Evolutionary conservation across 2,113 vertebrate species (phyloP).

Genomic region (Tursiops truncatus): DNA sequence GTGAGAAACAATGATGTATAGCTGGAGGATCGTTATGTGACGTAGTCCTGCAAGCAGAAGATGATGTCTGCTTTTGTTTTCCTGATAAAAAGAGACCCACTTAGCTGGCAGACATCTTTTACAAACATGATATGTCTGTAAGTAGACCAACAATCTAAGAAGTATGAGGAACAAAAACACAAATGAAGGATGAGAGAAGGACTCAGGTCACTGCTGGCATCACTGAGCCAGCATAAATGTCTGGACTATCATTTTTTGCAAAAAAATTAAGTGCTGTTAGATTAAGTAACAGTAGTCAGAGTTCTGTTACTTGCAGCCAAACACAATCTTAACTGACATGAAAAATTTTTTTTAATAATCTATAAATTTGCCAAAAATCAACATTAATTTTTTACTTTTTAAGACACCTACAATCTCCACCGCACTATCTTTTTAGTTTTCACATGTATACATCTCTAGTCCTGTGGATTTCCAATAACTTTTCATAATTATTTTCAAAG

Average conservation of each 20-base stretch:
- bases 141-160: neutral
- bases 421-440: neutral
- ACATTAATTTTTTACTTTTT: neutral
- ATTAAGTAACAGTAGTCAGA: neutral
- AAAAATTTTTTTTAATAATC: neutral
- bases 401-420: neutral
- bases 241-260: neutral
- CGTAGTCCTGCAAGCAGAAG: neutral
- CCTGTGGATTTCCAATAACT: neutral
- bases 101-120: neutral
- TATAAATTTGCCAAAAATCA: neutral
- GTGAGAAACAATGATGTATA: neutral
- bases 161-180: neutral
- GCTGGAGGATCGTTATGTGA: neutral
- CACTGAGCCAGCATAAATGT: neutral
- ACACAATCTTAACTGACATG: neutral
- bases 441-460: neutral
- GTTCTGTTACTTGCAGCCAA: neutral
- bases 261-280: neutral
- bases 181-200: neutral
- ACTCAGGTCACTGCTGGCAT: neutral
- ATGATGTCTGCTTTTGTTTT: neutral
- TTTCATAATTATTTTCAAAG: constrained; percentile 6
- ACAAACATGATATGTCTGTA: neutral
- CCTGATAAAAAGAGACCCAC: neutral